Conservation (phyloP, 2,888 invertebrate genomes). For the Stenodera caucasica region DNA sequence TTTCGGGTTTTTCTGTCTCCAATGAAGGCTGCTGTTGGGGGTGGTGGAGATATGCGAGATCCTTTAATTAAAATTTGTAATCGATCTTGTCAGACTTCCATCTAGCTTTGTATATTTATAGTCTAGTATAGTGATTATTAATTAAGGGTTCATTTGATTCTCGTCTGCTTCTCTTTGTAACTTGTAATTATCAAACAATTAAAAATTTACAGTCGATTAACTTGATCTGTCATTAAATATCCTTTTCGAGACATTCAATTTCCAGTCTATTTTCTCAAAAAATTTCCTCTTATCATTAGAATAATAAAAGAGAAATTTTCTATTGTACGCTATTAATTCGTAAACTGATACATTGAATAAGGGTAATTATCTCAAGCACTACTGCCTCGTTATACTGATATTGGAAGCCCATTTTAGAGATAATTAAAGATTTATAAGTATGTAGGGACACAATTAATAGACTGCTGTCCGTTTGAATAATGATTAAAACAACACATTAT, state of each 20-base stretch:
- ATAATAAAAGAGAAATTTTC: no score
- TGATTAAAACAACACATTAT: no score
- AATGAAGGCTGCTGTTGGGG: not conserved
- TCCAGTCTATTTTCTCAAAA: no score
- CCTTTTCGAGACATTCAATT: not conserved
- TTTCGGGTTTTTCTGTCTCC: not conserved
- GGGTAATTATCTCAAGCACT: constrained; percentile 22
- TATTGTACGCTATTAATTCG: constrained; percentile 25
- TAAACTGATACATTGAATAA: constrained; percentile 22
- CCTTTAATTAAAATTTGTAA: constrained; percentile 1
- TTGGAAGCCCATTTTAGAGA: constrained; percentile 21
- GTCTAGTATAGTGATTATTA: constrained; percentile 4
- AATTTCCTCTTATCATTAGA: no score
- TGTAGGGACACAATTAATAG: constrained; percentile 26
- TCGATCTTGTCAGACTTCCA: not conserved
- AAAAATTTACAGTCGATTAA: constrained; percentile 8
- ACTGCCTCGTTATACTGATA: constrained; percentile 19
- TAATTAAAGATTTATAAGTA: constrained; percentile 27
- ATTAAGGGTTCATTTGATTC: constrained; percentile 4
- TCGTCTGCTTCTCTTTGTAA: not conserved
- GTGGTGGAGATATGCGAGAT: not conserved
- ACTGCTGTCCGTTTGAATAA: not conserved
- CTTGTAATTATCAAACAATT: constrained; percentile 10
- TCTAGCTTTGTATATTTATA: not conserved
- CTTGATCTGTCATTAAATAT: not conserved